Base-by-base conservation (phyloP, 2,888 invertebrate genomes). In the Gonocerus acuteangulatus region DNA sequence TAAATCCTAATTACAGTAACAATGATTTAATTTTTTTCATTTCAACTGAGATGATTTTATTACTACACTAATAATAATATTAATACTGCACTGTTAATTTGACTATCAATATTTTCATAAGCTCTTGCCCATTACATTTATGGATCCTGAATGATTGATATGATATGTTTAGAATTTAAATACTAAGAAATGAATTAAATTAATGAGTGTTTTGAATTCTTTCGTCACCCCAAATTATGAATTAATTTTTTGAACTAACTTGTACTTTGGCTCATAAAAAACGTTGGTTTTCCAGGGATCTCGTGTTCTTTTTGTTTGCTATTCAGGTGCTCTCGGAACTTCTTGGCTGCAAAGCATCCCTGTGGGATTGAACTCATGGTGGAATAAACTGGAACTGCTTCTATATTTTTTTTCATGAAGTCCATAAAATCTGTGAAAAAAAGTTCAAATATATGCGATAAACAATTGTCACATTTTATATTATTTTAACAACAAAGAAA, bases 311-410 rank as follows among this genome's bases (percentile, higher is more conserved):
- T 2, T 9, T 48, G 32, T 54, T 69, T 69, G n/a, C 13, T 7
- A 16, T 63, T 61, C 61, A 70, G 66, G 61, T 79, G 79, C 69
- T 81, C 79, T 18, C 85, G 83, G 61, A 87, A 79, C 73, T 87
- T 87, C 66, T 79, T 79, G 11, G 83, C 83, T 13, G 85, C 83
- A 73, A 86, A 86, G n/a, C 83, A 84, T 39, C 84, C 84, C 68
- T 87, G 87, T 1, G 87, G 87, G 67, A 88, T 79, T n/a, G 84
- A 79, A 52, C 87, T 80, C 88, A 89, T 89, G 45, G 70, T 76
- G n/a, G 51, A 13, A 34, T n/a, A 27, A 49, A 27, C 32, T 23
- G 7, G 2, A 32, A 23, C 27, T 39, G 39, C 22, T n/a, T 39
- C 39, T 42, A 22, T 42, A 4, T 39, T 4, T 7, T 44, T n/a